Evolutionary conservation across 2,113 vertebrate species (phyloP).

Genomic region (Ondatra zibethicus): DNA sequence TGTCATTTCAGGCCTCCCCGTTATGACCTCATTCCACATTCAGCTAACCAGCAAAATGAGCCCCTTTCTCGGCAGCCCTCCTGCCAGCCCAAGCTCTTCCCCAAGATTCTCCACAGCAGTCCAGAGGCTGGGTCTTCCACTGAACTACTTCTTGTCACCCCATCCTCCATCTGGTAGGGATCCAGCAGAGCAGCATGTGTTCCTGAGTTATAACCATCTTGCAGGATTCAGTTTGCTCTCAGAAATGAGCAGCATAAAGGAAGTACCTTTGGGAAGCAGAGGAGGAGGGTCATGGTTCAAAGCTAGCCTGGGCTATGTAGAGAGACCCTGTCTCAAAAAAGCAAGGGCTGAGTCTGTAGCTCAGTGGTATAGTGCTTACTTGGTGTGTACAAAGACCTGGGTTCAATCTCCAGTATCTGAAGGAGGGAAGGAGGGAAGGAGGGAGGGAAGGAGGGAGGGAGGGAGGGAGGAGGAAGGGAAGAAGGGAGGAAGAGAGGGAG

Average conservation of each 20-base stretch:
- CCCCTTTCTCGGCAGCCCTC: background rate
- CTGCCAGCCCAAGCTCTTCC: background rate
- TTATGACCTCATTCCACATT: background rate
- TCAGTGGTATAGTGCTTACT: background rate
- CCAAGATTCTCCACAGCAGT: background rate
- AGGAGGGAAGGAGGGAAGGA: background rate
- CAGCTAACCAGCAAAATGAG: background rate
- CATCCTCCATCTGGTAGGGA: background rate
- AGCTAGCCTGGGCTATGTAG: background rate
- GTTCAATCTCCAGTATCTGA: background rate
- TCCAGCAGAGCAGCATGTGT: rapidly evolving
- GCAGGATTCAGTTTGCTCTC: background rate
- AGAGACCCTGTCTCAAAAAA: background rate
- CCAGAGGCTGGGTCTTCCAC: background rate
- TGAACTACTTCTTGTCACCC: background rate
- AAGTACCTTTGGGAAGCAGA: background rate
- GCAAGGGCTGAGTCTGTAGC: background rate
- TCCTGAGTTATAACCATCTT: too few relatives aligned
- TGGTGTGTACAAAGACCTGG: background rate
- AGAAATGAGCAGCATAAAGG: background rate
- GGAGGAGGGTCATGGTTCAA: background rate
- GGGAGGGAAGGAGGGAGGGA: background rate
- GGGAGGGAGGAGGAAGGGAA: too few relatives aligned
- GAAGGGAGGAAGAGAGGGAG: too few relatives aligned
- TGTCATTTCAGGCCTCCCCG: rapidly evolving